phyloP scores from a whole-genome alignment of 2,797 vertebrate genomes.

The Lagorchestes hirsutus region DNA sequence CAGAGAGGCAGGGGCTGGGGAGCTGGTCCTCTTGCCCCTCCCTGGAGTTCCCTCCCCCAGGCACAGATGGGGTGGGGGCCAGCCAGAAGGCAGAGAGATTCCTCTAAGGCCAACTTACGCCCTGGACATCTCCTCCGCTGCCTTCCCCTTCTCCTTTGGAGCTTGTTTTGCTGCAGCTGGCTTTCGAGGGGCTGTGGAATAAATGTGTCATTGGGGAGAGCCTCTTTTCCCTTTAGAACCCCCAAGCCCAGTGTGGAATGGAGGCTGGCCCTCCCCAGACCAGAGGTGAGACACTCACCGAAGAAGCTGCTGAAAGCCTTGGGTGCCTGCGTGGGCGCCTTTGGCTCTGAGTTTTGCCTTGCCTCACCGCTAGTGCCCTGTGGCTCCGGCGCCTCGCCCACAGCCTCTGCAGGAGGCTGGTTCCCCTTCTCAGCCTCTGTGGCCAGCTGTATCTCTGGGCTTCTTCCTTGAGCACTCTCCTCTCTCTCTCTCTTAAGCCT shows the following conservation, averaged over 20 bases:
- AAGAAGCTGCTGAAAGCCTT: conserved; percentile 92
- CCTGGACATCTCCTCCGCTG: conserved; percentile 37
- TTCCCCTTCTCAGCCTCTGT: not conserved
- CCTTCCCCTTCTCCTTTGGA: conserved; percentile 75
- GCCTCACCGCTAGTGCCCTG: not conserved
- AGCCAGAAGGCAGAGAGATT: not conserved
- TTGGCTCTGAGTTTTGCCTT: not conserved
- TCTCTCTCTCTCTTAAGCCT: conserved; percentile 70
- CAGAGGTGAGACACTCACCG: conserved; percentile 83
- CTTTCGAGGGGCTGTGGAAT: conserved; percentile 88
- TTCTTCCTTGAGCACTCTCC: conserved; percentile 23
- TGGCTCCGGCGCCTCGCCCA: not conserved
- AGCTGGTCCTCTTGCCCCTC: accelerated
- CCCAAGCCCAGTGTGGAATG: accelerated
- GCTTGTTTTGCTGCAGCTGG: conserved; percentile 82
- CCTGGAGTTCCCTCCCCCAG: not conserved
- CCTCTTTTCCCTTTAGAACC: not conserved
- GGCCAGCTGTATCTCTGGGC: not conserved
- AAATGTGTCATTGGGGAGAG: not conserved
- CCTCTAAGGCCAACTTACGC: conserved; percentile 56
- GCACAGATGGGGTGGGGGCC: not conserved
- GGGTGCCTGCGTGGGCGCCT: conserved; percentile 64
- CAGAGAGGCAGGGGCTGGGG: no score
- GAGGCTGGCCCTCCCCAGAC: not conserved
- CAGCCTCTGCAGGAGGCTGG: conserved; percentile 48